Base-by-base conservation (phyloP, 2,888 invertebrate genomes). In the Xestia sexstrigata region DNA sequence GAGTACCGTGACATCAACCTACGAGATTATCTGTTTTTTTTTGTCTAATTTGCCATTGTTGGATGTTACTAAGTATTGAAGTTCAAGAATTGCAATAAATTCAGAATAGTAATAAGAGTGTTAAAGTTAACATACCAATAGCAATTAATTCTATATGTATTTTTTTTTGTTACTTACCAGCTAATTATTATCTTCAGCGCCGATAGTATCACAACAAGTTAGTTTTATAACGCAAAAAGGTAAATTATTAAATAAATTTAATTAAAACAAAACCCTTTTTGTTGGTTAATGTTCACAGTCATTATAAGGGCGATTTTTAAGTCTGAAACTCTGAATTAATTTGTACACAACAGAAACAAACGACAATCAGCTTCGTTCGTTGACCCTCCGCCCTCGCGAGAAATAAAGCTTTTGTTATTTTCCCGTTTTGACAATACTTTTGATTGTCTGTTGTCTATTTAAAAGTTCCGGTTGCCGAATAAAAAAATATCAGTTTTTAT, bases 261-360 rank as follows among this genome's bases (percentile, higher is more conserved):
- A 74, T 73, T 52, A 71, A 69, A 76, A 67, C 68, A 74, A 75
- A 84, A 74, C 80, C 82, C 70, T 73, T 20, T 60, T 26, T 13
- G 39, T 69, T 49, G 5, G 49, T 55, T 76, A 66, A 49, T 60
- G 17, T 45, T 45, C 30, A 58, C 68, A 65, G 72, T 82, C 66
- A 82, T 6, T 62, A 75, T 2, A 67, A 55, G 26, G 8, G 47
- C 39, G 49, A 66, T 69, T 66, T 76, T 63, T 11, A 76, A 69
- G 67, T 77, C 17, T 23, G 49, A 79, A 76, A 69, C 65, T 77
- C 17, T 23, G 49, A 79, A 77, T 68, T 79, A 78, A 69, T 81
- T 80, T 81, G 79, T 81, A 83, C 72, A 85, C 77, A 86, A 83
- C 83, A 87, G 82, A 81, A 81, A 80, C 75, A 80, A 74, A 77